phyloP scores from a whole-genome alignment of 2,113 vertebrate genomes.

The Willisornis vidua region DNA sequence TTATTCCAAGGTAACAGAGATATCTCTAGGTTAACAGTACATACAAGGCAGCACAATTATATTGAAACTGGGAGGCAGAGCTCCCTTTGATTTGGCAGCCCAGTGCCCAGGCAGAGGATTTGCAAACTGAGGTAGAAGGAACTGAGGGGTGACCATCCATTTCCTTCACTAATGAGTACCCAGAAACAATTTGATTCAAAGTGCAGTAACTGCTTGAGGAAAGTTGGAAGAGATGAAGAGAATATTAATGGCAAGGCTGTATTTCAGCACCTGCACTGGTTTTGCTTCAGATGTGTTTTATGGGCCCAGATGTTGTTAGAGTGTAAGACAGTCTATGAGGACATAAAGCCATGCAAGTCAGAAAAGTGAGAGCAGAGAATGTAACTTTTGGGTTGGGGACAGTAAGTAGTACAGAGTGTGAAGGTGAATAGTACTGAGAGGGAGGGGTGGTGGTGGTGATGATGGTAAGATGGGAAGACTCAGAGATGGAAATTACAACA shows the following conservation, averaged over 20 bases:
- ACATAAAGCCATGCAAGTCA: not conserved
- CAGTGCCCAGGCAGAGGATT: not conserved
- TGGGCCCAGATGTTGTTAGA: not conserved
- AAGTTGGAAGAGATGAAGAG: not conserved
- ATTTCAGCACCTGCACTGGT: not conserved
- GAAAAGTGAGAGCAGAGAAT: not conserved
- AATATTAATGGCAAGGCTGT: not conserved
- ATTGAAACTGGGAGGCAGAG: not conserved
- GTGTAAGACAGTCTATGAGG: not conserved
- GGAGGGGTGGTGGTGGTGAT: not conserved
- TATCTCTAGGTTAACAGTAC: not conserved
- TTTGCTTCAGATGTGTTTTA: not conserved
- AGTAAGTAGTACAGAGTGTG: not conserved
- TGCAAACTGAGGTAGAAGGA: not conserved
- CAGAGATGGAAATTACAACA: not conserved
- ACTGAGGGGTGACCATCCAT: not conserved
- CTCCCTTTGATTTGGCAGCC: not conserved
- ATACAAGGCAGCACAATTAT: not conserved
- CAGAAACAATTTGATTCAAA: not conserved
- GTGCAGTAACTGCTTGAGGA: not conserved
- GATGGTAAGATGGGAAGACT: not conserved
- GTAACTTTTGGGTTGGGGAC: not conserved
- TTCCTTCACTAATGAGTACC: not conserved
- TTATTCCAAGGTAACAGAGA: not conserved
- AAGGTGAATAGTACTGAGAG: not conserved